Percentiles rank a stretch among this genome's conserved stretches.
Evolutionary conservation across 2,113 vertebrate species (phyloP).

Genomic region (Labeo catla): DNA sequence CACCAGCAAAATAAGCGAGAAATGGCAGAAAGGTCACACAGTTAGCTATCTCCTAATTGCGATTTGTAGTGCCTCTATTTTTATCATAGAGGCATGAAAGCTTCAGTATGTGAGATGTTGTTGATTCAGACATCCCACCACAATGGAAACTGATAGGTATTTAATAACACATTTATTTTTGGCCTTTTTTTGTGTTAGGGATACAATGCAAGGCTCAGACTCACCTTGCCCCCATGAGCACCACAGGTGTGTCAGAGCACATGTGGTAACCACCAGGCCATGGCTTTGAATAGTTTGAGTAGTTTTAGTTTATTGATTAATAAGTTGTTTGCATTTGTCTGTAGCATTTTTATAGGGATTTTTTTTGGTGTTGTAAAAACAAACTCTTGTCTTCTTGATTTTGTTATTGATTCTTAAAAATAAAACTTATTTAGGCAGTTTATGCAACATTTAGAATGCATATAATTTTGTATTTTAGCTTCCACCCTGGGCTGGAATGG

Average conservation of each 20-base stretch:
- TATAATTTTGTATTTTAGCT: neutral
- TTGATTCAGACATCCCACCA: neutral
- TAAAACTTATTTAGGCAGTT: neutral
- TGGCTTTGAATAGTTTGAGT: no score
- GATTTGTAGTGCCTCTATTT: neutral
- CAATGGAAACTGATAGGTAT: neutral
- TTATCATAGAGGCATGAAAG: neutral
- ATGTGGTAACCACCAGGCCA: neutral
- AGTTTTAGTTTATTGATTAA: neutral
- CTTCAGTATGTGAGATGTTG: neutral
- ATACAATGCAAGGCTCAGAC: neutral
- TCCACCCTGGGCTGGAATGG: slow-evolving; percentile 16
- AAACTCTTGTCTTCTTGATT: no score
- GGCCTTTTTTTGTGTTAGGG: neutral
- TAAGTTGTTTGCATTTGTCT: neutral
- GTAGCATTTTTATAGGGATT: neutral
- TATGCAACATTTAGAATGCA: neutral
- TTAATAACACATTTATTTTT: neutral
- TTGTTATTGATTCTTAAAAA: no score
- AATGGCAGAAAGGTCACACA: neutral
- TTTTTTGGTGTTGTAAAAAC: neutral
- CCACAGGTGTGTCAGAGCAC: neutral
- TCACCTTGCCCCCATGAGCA: neutral
- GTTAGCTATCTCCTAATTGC: neutral
- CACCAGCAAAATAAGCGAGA: slow-evolving; percentile 7